Percentiles rank a stretch among this genome's conserved stretches.
These are phyloP conservation scores for Archips xylosteana DNA, from an alignment of 2,888 invertebrate species.

Conservation along the genomic window DNA sequence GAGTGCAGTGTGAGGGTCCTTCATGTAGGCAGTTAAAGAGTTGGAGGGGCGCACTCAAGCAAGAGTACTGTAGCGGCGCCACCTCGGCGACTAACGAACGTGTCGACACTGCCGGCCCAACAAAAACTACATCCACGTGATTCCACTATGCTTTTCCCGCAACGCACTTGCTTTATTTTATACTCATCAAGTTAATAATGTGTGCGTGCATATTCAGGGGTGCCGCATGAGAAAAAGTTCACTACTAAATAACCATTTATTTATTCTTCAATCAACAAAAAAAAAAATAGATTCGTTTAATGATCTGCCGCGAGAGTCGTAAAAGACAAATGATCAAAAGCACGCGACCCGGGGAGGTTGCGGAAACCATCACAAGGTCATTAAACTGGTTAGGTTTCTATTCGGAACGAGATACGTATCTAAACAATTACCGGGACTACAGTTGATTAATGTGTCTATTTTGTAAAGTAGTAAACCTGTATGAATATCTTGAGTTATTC, in stretches of 20 bases:
- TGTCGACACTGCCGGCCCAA: slow-evolving; percentile 57
- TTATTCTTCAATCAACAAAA: slow-evolving; percentile 44
- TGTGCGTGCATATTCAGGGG: slow-evolving; percentile 49
- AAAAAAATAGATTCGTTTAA: slow-evolving; percentile 66
- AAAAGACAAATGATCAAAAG: slow-evolving; percentile 72
- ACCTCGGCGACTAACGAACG: slow-evolving; percentile 82
- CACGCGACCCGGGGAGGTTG: slow-evolving; percentile 57
- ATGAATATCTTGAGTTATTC: background rate
- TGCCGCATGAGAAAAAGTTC: slow-evolving; percentile 13
- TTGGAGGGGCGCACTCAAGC: slow-evolving; percentile 81
- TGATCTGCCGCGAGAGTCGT: slow-evolving; percentile 65
- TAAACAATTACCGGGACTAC: slow-evolving; percentile 32
- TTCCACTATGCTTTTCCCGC: slow-evolving; percentile 53
- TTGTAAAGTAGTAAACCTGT: slow-evolving; percentile 11
- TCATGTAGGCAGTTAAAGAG: slow-evolving; percentile 86
- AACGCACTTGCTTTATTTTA: slow-evolving; percentile 58
- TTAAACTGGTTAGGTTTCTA: slow-evolving; percentile 55
- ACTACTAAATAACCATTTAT: slow-evolving; percentile 27
- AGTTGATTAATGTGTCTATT: slow-evolving; percentile 37
- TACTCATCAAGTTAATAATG: slow-evolving; percentile 58
- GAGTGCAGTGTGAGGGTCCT: slow-evolving; percentile 81
- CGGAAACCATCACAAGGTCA: slow-evolving; percentile 57
- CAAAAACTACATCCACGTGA: slow-evolving; percentile 68
- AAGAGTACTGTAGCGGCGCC: slow-evolving; percentile 80
- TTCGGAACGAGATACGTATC: slow-evolving; percentile 51